Evolutionary conservation across 2,888 invertebrate genomes (phyloP), one percentile per base, ranked within the genome.

Genomic region (Phortica magna): DNA sequence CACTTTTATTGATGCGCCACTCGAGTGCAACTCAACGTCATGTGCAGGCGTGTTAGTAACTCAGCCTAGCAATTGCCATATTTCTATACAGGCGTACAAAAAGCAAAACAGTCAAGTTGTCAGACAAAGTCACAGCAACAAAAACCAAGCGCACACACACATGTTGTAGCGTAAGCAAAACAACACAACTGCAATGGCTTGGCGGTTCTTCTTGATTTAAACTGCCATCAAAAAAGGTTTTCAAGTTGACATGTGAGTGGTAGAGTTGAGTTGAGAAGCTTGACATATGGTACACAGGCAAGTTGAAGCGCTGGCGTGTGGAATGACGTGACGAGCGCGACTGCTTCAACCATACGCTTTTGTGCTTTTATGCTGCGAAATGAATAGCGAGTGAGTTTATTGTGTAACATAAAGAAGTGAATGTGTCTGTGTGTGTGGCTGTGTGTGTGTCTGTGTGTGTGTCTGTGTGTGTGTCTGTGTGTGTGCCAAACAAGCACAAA

Each of bases 181-280:
- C 71, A 53, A 74, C 74, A 65, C 71, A 71, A 48, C 48, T 48
- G 48, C 48, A 12, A 14, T 12, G 14, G 10, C 48, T 48, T 48
- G 48, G 48, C 48, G 48, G 48, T 48, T 48, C 48, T 65, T 73
- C 73, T 75, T 80, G 82, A 78, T 82, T 79, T 82, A 82, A 79
- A 82, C 77, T 73, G 77, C 53, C 75, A 74, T 78, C 76, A 77
- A 59, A 42, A 78, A 84, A 78, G 41, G 76, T 80, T 71, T 64
- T 55, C 75, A 64, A 68, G 78, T 76, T 81, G 83, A 80, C 81
- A 84, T 85, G 78, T 78, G 77, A 81, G 78, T 76, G 73, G 61
- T 61, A n/a, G 55, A 55, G 12, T 12, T 12, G 19, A 64, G 64
- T 64, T 64, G 64, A 64, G 39, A 31, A 64, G 31, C 64, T 19